A percentile compares a stretch with the other conserved stretches of the same genome.
These are phyloP conservation scores for Glareola pratincola DNA, from an alignment of 2,113 vertebrate species.

Conservation along the genomic window DNA sequence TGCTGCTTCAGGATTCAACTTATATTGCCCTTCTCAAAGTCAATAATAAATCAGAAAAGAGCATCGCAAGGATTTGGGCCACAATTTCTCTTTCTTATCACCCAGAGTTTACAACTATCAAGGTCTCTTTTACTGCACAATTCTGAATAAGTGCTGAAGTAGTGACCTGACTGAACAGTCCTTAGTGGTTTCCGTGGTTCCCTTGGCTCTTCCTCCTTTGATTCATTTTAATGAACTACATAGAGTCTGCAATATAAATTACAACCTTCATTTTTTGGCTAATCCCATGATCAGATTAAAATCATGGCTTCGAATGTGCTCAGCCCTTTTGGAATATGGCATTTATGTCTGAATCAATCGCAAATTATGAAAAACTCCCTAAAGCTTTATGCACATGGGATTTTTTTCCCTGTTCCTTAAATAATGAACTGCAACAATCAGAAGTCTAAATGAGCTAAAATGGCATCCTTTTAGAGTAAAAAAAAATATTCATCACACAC, in stretches of 20 bases:
- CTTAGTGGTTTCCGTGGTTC: neutral
- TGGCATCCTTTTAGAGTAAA: neutral
- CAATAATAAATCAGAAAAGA: neutral
- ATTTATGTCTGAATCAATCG: neutral
- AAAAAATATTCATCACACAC: neutral
- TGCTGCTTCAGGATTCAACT: neutral
- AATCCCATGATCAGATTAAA: neutral
- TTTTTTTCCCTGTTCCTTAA: neutral
- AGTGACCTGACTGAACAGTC: neutral
- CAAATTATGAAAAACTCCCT: neutral
- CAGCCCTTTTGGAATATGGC: neutral
- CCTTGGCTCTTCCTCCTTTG: neutral
- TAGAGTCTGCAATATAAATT: neutral
- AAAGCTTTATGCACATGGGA: neutral
- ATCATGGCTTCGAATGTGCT: neutral
- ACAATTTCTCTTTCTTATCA: neutral
- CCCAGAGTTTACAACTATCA: neutral
- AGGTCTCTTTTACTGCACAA: neutral
- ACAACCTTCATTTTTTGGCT: neutral
- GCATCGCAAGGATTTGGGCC: neutral
- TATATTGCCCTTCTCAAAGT: neutral
- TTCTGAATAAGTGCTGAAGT: accelerated
- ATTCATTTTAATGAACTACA: slow-evolving; percentile 6
- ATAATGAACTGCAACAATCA: neutral
- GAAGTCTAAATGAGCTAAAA: neutral